Percentiles rank a stretch among this genome's conserved stretches.
These are phyloP conservation scores for Athene cunicularia DNA, from an alignment of 2,113 vertebrate species.

Conservation along the genomic window DNA sequence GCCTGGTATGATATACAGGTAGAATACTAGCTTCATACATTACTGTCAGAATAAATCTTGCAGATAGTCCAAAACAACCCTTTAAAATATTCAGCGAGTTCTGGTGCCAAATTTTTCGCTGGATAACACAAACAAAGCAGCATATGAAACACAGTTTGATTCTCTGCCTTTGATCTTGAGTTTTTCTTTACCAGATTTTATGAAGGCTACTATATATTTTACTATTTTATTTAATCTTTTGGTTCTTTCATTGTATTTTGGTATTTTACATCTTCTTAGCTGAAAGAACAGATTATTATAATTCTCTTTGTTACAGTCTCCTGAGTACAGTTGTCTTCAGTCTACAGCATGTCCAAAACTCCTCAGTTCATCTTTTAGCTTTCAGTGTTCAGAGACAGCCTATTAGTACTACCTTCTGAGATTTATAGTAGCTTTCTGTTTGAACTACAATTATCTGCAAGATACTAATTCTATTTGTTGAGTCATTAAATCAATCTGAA, in stretches of 20 bases:
- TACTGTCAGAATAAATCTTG: background rate
- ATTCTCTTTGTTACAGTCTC: background rate
- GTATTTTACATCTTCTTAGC: background rate
- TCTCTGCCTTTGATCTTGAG: background rate
- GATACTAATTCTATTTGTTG: background rate
- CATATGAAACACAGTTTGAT: background rate
- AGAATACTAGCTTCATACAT: background rate
- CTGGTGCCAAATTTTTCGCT: background rate
- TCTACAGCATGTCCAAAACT: constrained; percentile 10
- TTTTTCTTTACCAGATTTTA: background rate
- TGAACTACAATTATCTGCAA: constrained; percentile 20
- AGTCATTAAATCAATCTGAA: constrained; percentile 2
- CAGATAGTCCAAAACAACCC: background rate
- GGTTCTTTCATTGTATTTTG: background rate
- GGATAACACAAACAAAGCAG: background rate
- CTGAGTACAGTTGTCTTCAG: background rate
- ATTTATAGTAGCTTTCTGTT: constrained; percentile 18
- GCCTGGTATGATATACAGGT: background rate
- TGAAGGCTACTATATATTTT: background rate
- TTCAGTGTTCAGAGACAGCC: background rate
- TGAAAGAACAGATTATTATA: background rate
- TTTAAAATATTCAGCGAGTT: background rate
- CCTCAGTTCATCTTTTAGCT: constrained; percentile 13
- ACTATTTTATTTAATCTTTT: background rate
- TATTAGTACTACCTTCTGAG: background rate